A percentile compares a stretch with the other conserved stretches of the same genome.
Conservation (phyloP, 2,888 invertebrate species). For the Lepidochitona cinerea region DNA sequence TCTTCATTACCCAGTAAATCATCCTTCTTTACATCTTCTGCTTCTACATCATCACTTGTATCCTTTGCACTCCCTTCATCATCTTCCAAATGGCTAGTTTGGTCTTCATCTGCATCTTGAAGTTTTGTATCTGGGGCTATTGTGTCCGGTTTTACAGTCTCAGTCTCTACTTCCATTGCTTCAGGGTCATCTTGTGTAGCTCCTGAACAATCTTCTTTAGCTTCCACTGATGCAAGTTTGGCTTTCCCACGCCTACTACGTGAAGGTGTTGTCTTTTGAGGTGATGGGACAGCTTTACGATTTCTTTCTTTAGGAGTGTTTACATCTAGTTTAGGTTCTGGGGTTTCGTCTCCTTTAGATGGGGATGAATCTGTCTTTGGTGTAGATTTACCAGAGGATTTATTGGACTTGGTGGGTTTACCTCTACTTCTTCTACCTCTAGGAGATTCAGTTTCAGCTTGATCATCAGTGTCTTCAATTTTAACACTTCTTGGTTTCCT, state of each 20-base stretch:
- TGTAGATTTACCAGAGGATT: background rate
- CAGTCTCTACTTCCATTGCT: background rate
- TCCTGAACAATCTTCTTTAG: background rate
- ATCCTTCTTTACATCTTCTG: background rate
- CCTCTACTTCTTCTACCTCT: background rate
- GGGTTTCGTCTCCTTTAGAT: background rate
- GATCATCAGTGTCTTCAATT: background rate
- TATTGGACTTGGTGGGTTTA: background rate
- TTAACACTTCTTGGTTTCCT: no score
- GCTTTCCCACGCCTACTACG: background rate
- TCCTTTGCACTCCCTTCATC: background rate
- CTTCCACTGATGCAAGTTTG: background rate
- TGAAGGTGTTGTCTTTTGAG: background rate
- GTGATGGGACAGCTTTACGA: no score
- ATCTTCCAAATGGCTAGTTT: background rate
- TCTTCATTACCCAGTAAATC: background rate
- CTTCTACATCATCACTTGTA: background rate
- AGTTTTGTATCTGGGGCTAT: background rate
- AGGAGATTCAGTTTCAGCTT: background rate
- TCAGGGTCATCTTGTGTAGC: no score
- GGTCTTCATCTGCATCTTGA: background rate
- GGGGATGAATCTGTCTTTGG: background rate
- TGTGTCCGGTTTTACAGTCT: background rate
- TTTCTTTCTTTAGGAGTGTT: constrained; percentile 5
- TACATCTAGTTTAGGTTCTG: background rate